Base-by-base conservation (phyloP, 1,140 invertebrate genomes). In the Arion vulgaris region DNA sequence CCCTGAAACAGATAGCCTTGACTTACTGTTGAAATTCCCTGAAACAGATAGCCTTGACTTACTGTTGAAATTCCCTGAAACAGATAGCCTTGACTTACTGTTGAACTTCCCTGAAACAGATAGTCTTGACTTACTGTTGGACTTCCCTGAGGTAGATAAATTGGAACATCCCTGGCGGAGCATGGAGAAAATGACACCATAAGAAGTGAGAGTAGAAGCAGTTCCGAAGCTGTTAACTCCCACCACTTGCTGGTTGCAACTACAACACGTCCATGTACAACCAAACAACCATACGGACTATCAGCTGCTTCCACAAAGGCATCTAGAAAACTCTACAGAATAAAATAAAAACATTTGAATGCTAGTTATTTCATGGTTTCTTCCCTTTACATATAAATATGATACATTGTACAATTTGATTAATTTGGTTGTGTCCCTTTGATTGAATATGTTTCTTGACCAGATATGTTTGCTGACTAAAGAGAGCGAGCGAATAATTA, bases 81-180 rank as follows among this genome's bases (percentile, higher is more conserved):
- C n/a, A n/a, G n/a, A n/a, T n/a, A n/a, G n/a, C n/a, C n/a, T n/a
- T n/a, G n/a, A n/a, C n/a, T n/a, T n/a, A n/a, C n/a, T n/a, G n/a
- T n/a, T n/a, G n/a, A n/a, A n/a, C n/a, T n/a, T n/a, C n/a, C n/a
- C 68, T 95, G 94, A 13, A 96, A 96, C 45, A 97, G 92, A 93
- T 96, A 97, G n/a, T n/a, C n/a, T n/a, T n/a, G n/a, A 66, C n/a
- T 41, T 74, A 73, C 80, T 26, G 41, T 38, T 53, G 96, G 96
- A 91, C 96, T 97, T 91, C 95, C 96, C 68, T 95, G 94, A 13
- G 96, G 96, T 41, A 97, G 92, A 93, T 96, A 97, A 15, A 97
- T 94, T 15, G 96, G 95, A 57, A 96, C 93, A 91, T 97, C 96
- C 86, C 95, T 93, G 0, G 95, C 93, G 0, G 95, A 94, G 36